phyloP scores from a whole-genome alignment of 2,888 invertebrate species.

The Ochropleura leucogaster region DNA sequence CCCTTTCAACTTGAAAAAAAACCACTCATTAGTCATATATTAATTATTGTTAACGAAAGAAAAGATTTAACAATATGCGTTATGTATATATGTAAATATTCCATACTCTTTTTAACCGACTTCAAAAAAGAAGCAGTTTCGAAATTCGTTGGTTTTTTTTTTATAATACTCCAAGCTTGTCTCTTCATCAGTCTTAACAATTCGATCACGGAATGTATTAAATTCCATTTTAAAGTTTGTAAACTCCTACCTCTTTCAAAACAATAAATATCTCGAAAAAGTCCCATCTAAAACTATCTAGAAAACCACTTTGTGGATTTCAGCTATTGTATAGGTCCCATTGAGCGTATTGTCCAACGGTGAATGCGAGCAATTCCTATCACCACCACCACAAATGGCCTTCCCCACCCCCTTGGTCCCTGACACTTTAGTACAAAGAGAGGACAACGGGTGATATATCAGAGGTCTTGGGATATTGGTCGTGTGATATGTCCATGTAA shows the following conservation, averaged over 20 bases:
- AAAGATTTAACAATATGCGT: no score
- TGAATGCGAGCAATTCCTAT: conserved; percentile 72
- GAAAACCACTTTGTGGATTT: conserved; percentile 70
- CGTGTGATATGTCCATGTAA: conserved; percentile 66
- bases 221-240: background rate
- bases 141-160: no score
- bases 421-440: conserved; percentile 29
- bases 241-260: background rate
- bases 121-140: no score
- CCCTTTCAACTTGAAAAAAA: background rate
- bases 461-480: conserved; percentile 52
- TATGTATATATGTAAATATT: no score
- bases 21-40: background rate
- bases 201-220: background rate
- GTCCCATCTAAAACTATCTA: conserved; percentile 58
- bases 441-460: conserved; percentile 31
- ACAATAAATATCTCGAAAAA: conserved; percentile 14
- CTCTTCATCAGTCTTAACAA: background rate
- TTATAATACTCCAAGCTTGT: background rate
- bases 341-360: conserved; percentile 72
- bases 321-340: conserved; percentile 72
- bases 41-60: background rate
- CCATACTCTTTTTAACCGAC: no score
- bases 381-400: conserved; percentile 64
- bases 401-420: conserved; percentile 33